Conservation (phyloP, 2,888 invertebrate species). For the Aromia moschata region DNA sequence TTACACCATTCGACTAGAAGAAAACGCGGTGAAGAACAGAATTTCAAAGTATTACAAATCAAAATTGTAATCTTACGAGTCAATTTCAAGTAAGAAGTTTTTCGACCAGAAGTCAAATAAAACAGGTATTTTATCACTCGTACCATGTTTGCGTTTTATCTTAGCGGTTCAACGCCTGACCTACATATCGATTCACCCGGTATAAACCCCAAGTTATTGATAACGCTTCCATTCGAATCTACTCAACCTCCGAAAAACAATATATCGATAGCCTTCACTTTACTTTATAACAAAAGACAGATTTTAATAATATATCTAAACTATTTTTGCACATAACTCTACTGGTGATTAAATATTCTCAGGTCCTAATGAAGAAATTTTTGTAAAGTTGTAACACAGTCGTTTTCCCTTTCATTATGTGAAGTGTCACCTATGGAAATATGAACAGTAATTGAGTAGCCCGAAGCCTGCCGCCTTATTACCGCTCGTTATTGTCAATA, state of each 20-base stretch:
- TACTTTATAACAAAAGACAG: slow-evolving; percentile 10
- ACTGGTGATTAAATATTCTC: too few species aligned
- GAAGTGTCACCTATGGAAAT: slow-evolving; percentile 34
- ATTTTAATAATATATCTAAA: slow-evolving; percentile 8
- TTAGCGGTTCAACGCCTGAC: not conserved
- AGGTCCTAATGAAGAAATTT: slow-evolving; percentile 17
- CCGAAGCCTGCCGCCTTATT: slow-evolving; percentile 33
- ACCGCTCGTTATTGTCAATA: slow-evolving; percentile 38
- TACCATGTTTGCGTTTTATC: not conserved
- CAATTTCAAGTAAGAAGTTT: too few species aligned
- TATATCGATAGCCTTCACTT: slow-evolving; percentile 3
- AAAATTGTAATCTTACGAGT: too few species aligned
- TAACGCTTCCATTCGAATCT: slow-evolving; percentile 16
- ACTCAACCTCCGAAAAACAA: slow-evolving; percentile 12
- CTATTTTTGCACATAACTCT: too few species aligned
- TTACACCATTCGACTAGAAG: too few species aligned
- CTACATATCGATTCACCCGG: slow-evolving; percentile 1
- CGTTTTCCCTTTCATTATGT: slow-evolving; percentile 27
- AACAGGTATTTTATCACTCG: too few species aligned
- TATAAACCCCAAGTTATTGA: slow-evolving; percentile 8
- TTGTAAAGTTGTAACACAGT: slow-evolving; percentile 4
- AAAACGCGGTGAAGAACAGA: too few species aligned
- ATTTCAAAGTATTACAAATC: too few species aligned
- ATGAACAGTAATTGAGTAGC: slow-evolving; percentile 38
- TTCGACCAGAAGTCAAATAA: too few species aligned